Conservation (phyloP, 1,140 invertebrate genomes). For the Drosophila neocordata region DNA sequence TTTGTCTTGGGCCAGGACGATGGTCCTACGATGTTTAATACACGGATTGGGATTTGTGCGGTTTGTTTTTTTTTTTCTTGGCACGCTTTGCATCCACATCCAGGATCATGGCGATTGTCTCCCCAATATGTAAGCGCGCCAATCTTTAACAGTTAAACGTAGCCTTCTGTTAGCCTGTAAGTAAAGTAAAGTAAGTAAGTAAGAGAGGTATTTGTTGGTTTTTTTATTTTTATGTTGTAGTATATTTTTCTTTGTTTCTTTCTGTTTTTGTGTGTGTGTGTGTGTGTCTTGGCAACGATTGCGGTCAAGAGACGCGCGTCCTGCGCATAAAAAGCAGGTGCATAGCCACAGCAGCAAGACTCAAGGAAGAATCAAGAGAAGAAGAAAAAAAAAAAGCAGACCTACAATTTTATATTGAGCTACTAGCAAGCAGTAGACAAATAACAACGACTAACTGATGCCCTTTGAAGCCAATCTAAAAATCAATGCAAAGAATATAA, state of each 20-base stretch:
- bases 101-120: constrained; percentile 29
- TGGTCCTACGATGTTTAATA: neutral
- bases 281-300: constrained; percentile 57
- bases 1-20: constrained; percentile 62
- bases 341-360: constrained; percentile 33
- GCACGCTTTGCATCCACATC: constrained; percentile 37
- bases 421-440: neutral
- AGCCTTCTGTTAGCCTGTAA: constrained; percentile 32
- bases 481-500: too few relatives aligned
- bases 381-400: constrained; percentile 29
- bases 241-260: neutral
- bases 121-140: constrained; percentile 57
- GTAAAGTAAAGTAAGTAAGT: constrained; percentile 28
- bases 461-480: neutral
- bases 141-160: constrained; percentile 64
- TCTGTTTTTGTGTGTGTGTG: neutral
- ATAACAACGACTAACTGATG: constrained; percentile 5
- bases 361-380: constrained; percentile 17
- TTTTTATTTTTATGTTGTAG: constrained; percentile 25
- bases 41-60: constrained; percentile 51
- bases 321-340: constrained; percentile 53
- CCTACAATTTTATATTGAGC: constrained; percentile 8
- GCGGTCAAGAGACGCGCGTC: constrained; percentile 78
- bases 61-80: constrained; percentile 32
- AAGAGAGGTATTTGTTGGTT: constrained; percentile 46